Base-by-base conservation (phyloP, 2,113 vertebrate species). In the Bambusicola thoracicus region DNA sequence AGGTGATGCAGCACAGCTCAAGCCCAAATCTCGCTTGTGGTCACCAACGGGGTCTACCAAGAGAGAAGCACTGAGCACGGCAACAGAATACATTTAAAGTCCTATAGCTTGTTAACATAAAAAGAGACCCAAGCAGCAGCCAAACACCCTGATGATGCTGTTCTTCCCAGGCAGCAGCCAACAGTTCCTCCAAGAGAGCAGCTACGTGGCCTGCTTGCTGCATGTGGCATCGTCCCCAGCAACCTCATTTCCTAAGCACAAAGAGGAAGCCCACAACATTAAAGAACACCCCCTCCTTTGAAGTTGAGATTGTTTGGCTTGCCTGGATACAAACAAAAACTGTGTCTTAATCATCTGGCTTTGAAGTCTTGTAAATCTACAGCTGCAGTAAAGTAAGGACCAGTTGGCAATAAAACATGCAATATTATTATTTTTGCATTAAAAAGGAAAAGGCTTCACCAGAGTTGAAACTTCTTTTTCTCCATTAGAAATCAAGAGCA, bases 341-440 rank as follows among this genome's bases (percentile, higher is more conserved):
- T 83, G 59, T 3, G 30, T 76, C 94, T 94, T 92, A 93, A 95
- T 81, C 91, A 91, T 67, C 48, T 20, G 19, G 65, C 93, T 96
- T 95, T 94, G 93, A 97, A 94, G 91, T 90, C 43, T 79, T 62
- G 46, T 65, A 94, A 87, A 94, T 68, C 68, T 89, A 91, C 87
- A 91, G 89, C 82, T 94, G 87, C 68, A 87, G 67, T 34, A 80
- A 74, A 46, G 22, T 27, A 82, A 82, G 87, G 85, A 70, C 68
- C 65, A 63, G 46, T 89, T 68, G n/a, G 68, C 79, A 94, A 85
- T 67, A 85, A 94, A 81, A 80, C 11, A 76, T 73, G 46, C 4
- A 36, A 48, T 79, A 55, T 48, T 70, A 72, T 73, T 86, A 38
- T 15, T 67, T 89, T 67, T 68, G 5, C 72, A 81, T 87, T 85